A percentile compares a stretch with the other conserved stretches of the same genome.
These are phyloP conservation scores for Oreohelix idahoensis DNA, from an alignment of 1,140 invertebrate genomes.

Conservation along the genomic window DNA sequence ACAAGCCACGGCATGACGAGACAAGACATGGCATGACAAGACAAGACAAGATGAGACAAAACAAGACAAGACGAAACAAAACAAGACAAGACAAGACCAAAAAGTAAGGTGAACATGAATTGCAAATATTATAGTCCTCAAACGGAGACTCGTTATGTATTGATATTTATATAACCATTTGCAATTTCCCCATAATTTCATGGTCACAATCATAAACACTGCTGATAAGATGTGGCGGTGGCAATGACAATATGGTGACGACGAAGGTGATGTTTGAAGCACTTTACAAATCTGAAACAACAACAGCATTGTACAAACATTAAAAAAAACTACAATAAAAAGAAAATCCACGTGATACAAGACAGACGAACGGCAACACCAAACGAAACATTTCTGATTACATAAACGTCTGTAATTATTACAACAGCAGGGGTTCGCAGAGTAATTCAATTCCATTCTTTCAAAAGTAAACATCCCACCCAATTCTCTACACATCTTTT, in stretches of 20 bases:
- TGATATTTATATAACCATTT: too few species aligned
- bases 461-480: conserved; percentile 14
- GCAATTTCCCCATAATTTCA: too few species aligned
- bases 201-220: not conserved
- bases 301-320: not conserved
- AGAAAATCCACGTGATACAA: not conserved
- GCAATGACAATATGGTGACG: not conserved
- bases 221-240: not conserved
- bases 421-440: not conserved
- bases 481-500: not conserved
- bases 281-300: not conserved
- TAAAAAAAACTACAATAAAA: not conserved
- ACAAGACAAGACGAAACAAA: too few species aligned
- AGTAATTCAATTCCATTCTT: conserved; percentile 9
- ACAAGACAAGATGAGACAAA: too few species aligned
- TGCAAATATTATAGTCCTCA: too few species aligned
- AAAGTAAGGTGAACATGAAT: too few species aligned
- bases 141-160: too few species aligned
- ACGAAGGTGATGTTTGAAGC: not conserved
- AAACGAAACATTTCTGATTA: conserved; percentile 11
- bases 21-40: too few species aligned
- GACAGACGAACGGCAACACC: not conserved
- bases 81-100: too few species aligned
- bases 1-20: not conserved
- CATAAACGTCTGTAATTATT: conserved; percentile 9